These are phyloP conservation scores for Meriones psammophilus DNA, from an alignment of 2,797 vertebrate genomes.

Conservation along the genomic window DNA sequence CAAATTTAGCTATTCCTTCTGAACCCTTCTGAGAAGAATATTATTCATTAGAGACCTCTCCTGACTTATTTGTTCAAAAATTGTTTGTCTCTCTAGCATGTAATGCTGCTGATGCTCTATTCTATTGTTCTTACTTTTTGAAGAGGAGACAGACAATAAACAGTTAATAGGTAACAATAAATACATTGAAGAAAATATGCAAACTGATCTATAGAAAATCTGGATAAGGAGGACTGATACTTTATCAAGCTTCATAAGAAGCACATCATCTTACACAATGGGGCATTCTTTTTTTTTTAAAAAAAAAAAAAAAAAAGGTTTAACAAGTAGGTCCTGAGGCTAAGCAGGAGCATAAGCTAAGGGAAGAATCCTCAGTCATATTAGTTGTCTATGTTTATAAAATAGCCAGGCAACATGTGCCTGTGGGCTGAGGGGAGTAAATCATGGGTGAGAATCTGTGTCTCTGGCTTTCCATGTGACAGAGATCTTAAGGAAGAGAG, in stretches of 20 bases:
- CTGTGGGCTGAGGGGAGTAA: neutral
- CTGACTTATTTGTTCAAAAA: constrained; percentile 19
- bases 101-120: neutral
- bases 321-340: neutral
- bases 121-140: constrained; percentile 1
- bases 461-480: neutral
- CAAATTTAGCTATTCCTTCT: constrained; percentile 41
- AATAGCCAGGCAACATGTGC: neutral
- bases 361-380: neutral
- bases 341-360: neutral
- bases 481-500: neutral
- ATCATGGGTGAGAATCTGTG: neutral
- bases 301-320: neutral
- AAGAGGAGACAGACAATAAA: neutral
- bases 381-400: neutral
- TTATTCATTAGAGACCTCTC: neutral
- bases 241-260: neutral
- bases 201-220: neutral
- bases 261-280: neutral
- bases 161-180: neutral
- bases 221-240: neutral
- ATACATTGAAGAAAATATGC: neutral
- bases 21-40: neutral
- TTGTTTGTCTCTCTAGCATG: neutral
- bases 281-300: neutral